Conservation (phyloP, 2,113 vertebrate species). For the Acanthochromis polyacanthus region DNA sequence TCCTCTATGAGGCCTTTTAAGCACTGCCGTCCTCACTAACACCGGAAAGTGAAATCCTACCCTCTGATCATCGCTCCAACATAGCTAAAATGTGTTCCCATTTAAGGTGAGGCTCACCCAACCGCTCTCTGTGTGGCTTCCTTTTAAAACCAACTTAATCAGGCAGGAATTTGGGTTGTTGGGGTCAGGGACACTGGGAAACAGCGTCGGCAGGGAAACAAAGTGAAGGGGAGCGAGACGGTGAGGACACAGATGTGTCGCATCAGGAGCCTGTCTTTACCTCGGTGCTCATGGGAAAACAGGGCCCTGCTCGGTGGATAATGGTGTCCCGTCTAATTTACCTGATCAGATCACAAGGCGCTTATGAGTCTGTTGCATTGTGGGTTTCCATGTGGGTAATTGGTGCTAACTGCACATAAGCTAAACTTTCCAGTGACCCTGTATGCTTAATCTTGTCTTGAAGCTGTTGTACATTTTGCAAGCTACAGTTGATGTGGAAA, state of each 20-base stretch:
- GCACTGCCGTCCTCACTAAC: conserved; percentile 48
- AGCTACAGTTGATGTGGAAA: conserved; percentile 63
- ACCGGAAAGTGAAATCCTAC: conserved; percentile 76
- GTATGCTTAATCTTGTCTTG: conserved; percentile 59
- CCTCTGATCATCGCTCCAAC: conserved; percentile 69
- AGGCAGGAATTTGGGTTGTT: conserved; percentile 81
- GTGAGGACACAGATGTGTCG: conserved; percentile 68
- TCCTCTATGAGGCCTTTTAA: conserved; percentile 45
- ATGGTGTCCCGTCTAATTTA: conserved; percentile 43
- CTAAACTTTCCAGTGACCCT: conserved; percentile 69
- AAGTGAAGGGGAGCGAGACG: conserved; percentile 49
- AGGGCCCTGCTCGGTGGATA: not conserved
- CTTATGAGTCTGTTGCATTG: conserved; percentile 28
- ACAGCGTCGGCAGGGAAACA: conserved; percentile 48
- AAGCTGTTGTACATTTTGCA: conserved; percentile 26
- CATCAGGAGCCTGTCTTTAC: conserved; percentile 52
- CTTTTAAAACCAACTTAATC: conserved; percentile 83
- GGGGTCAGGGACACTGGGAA: conserved; percentile 73
- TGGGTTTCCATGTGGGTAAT: conserved; percentile 45
- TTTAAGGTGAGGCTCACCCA: conserved; percentile 82
- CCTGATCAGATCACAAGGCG: conserved; percentile 42
- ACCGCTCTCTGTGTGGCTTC: conserved; percentile 76
- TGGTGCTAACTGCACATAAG: conserved; percentile 49
- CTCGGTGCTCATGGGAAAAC: conserved; percentile 47
- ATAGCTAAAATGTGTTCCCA: conserved; percentile 78